A percentile compares a stretch with the other conserved stretches of the same genome.
phyloP scores from a whole-genome alignment of 1,140 invertebrate genomes.

The Oryzaephilus surinamensis region DNA sequence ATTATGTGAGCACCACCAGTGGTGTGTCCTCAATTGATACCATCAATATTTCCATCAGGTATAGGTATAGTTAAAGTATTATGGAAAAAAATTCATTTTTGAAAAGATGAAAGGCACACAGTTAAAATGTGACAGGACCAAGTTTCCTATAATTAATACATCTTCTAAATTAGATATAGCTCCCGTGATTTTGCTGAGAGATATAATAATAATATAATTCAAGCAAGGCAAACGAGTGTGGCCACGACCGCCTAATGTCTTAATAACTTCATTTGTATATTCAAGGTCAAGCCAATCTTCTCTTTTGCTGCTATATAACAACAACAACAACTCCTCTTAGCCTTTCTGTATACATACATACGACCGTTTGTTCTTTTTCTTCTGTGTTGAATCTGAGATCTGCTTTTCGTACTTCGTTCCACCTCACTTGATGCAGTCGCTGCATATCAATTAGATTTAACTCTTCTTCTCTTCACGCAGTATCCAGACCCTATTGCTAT shows the following conservation, averaged over 20 bases:
- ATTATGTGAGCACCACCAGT: too few relatives aligned
- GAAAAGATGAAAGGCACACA: too few relatives aligned
- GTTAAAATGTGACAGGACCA: too few relatives aligned
- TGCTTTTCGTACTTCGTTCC: slow-evolving; percentile 11
- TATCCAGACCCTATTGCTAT: too few relatives aligned
- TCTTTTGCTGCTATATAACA: too few relatives aligned
- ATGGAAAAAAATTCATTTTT: too few relatives aligned
- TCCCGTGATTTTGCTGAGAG: slow-evolving; percentile 31
- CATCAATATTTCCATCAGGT: too few relatives aligned
- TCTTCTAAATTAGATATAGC: slow-evolving; percentile 31
- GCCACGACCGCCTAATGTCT: slow-evolving; percentile 32
- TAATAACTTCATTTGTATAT: slow-evolving; percentile 35
- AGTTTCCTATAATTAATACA: slow-evolving; percentile 34
- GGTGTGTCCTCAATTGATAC: too few relatives aligned
- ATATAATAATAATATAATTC: slow-evolving; percentile 30
- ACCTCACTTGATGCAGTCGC: slow-evolving; percentile 5
- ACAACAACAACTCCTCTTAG: slow-evolving; percentile 9
- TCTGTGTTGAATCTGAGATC: slow-evolving; percentile 4
- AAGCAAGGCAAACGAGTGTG: slow-evolving; percentile 27
- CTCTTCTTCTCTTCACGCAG: too few relatives aligned
- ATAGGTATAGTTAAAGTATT: too few relatives aligned
- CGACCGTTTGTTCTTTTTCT: slow-evolving; percentile 18
- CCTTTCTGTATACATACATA: slow-evolving; percentile 4
- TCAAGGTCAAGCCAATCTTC: slow-evolving; percentile 30
- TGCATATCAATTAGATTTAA: slow-evolving; percentile 9